Conservation (phyloP, 2,113 vertebrate genomes). For the Plotosus lineatus region DNA sequence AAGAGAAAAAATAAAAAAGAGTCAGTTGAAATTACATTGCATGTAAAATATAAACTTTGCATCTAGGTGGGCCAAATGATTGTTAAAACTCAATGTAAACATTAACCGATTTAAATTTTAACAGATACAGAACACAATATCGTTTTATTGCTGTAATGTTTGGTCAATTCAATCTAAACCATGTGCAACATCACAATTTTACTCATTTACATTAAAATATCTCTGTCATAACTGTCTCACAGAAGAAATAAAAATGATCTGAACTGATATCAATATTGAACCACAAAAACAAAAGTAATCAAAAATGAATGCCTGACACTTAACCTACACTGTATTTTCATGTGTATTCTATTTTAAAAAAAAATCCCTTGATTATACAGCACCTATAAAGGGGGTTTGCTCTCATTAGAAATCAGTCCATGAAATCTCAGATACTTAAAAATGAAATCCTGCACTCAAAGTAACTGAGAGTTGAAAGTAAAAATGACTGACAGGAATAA, state of each 20-base stretch:
- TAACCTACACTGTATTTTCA: background rate
- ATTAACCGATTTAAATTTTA: background rate
- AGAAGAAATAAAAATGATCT: background rate
- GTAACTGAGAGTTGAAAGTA: background rate
- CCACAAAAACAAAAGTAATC: conserved; percentile 20
- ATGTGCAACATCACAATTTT: conserved; percentile 6
- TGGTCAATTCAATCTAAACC: conserved; percentile 28
- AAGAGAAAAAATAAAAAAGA: background rate
- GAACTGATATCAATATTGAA: conserved; percentile 32
- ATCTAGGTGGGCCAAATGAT: background rate
- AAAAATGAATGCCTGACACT: conserved; percentile 18
- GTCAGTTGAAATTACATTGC: background rate
- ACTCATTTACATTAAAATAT: background rate
- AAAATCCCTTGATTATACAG: background rate
- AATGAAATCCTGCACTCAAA: background rate
- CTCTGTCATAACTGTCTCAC: conserved; percentile 12
- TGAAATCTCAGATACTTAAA: background rate
- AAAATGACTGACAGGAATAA: background rate
- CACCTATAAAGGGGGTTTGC: background rate
- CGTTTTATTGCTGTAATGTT: conserved; percentile 30
- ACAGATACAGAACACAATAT: background rate
- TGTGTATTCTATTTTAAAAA: background rate
- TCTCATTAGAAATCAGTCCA: background rate
- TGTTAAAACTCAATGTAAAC: background rate
- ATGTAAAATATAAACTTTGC: background rate